Percentiles rank a stretch among this genome's conserved stretches.
phyloP scores from a whole-genome alignment of 2,113 vertebrate species.

The Condylura cristata region DNA sequence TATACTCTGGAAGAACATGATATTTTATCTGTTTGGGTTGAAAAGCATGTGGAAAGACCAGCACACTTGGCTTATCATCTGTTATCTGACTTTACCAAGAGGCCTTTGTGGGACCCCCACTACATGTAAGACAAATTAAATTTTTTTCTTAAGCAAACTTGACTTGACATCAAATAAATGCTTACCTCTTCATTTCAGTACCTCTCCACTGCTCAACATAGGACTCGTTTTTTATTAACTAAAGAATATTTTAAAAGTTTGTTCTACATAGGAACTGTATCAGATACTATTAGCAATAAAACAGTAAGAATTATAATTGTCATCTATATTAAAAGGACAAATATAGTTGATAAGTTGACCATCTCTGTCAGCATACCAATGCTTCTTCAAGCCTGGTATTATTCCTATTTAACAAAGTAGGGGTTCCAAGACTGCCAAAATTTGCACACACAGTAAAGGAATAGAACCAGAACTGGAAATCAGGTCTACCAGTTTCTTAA shows the following conservation, averaged over 20 bases:
- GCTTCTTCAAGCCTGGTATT: not conserved
- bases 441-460: not conserved
- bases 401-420: not conserved
- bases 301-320: not conserved
- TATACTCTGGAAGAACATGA: conserved; percentile 84
- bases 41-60: conserved; percentile 84
- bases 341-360: not conserved
- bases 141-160: not conserved
- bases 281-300: not conserved
- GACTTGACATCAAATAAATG: not conserved
- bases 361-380: not conserved
- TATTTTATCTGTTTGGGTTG: conserved; percentile 84
- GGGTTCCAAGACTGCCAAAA: not conserved
- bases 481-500: not conserved
- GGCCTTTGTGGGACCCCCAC: conserved; percentile 86
- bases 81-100: conserved; percentile 85
- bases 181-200: not conserved
- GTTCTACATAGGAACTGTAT: not conserved
- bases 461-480: not conserved
- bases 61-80: conserved; percentile 81
- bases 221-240: not conserved
- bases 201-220: not conserved
- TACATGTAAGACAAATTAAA: conserved; percentile 82
- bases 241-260: not conserved
- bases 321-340: not conserved